Conservation (phyloP, 2,797 vertebrate species). For the Enteromius argenteus region DNA sequence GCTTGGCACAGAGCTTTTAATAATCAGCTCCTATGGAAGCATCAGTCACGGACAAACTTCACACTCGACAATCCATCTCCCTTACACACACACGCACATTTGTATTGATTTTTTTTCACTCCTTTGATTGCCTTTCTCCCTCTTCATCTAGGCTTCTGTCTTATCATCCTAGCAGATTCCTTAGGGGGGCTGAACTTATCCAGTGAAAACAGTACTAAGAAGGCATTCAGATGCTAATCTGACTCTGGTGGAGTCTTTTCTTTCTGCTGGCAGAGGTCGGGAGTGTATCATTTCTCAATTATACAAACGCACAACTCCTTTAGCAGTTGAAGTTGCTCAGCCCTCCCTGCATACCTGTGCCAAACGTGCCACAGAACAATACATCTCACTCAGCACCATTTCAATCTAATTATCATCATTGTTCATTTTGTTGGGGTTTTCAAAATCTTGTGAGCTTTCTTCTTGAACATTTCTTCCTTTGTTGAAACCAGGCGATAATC, state of each 20-base stretch:
- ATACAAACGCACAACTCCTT: constrained; percentile 34
- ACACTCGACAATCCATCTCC: constrained; percentile 9
- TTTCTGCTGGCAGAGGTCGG: constrained; percentile 41
- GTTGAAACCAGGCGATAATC: constrained; percentile 59
- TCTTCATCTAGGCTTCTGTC: constrained; percentile 41
- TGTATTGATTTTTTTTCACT: constrained; percentile 42
- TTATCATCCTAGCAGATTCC: constrained; percentile 51
- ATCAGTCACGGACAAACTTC: constrained; percentile 13
- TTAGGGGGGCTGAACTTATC: constrained; percentile 41
- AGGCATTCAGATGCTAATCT: constrained; percentile 65
- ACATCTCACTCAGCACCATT: background rate
- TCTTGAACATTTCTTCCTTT: constrained; percentile 16
- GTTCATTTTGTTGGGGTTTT: background rate
- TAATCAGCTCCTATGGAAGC: constrained; percentile 33
- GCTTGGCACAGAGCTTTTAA: background rate
- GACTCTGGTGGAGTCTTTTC: constrained; percentile 52
- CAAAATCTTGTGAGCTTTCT: background rate
- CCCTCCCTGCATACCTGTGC: background rate
- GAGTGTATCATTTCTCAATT: constrained; percentile 61
- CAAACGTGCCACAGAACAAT: constrained; percentile 10
- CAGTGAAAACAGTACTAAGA: constrained; percentile 61
- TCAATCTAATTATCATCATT: constrained; percentile 20
- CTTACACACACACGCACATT: constrained; percentile 27
- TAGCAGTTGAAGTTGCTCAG: background rate
- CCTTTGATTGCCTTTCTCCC: constrained; percentile 39